Conservation (phyloP, 2,797 vertebrate genomes). For the Diplodus sargus region DNA sequence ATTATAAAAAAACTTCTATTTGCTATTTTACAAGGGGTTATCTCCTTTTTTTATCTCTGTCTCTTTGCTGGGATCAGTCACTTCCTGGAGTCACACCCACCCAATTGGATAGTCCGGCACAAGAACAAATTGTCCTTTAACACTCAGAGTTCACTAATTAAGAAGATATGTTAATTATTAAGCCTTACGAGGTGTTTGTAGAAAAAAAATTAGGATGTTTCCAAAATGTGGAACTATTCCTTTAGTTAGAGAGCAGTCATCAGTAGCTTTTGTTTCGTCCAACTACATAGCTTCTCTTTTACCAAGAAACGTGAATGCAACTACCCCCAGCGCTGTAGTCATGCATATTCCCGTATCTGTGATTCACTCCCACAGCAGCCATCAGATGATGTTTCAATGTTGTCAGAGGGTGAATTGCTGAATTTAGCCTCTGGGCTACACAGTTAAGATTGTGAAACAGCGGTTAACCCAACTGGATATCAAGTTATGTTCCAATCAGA, state of each 20-base stretch:
- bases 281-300: background rate
- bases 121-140: background rate
- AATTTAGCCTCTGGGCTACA: background rate
- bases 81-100: background rate
- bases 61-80: background rate
- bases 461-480: slow-evolving; percentile 1
- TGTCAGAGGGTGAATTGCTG: slow-evolving; percentile 11
- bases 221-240: background rate
- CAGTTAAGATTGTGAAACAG: slow-evolving; percentile 20
- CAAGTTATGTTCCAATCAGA: background rate
- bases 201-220: background rate
- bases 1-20: background rate
- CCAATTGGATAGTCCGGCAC: background rate
- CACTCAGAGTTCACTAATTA: background rate
- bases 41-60: background rate
- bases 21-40: background rate
- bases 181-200: background rate
- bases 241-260: background rate
- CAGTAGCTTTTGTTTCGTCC: background rate
- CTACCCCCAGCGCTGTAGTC: background rate
- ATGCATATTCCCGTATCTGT: slow-evolving; percentile 10
- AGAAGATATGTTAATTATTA: background rate
- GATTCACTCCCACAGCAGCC: slow-evolving; percentile 2
- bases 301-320: background rate
- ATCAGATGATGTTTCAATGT: background rate